Evolutionary conservation across 2,888 invertebrate genomes (phyloP), one percentile per base, ranked within the genome.

Genomic region (Acleris literana): DNA sequence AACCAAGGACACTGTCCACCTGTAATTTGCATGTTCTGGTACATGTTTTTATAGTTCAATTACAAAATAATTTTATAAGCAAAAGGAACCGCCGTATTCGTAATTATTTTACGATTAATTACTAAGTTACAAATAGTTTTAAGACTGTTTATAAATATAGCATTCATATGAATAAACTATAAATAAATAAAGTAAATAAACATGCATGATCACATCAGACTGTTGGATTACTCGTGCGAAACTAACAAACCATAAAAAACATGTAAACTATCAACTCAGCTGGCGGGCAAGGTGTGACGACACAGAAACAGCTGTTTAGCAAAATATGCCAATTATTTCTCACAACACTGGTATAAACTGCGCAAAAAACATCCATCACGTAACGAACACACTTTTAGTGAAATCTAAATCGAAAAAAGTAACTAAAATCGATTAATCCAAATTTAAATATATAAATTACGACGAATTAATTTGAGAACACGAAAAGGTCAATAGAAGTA

Each of bases 271-370:
- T 70, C 70, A 76, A 74, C 76, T 81, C 84, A 88, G 87, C 87
- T 88, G 88, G 83, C 83, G 68, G 68, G 71, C 74, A 71, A 82
- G 78, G 78, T 77, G 82, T 88, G 86, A 88, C 88, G 85, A 83
- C 79, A 74, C 80, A 46, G 51, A 66, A 86, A 87, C 90, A 90
- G 89, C 90, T 90, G 90, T 85, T 85, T 78, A 75, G 70, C 74
- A 76, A 85, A 90, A 89, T 89, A 87, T 88, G 80, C 87, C 64
- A 72, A 63, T 75, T 74, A 69, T 65, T 63, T 73, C 66, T 69
- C 69, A 70, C 67, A 71, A 69, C 66, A 64, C 69, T 22, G 60
- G 58, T 59, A 57, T 64, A 71, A 74, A 77, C 75, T 73, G 74
- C 73, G 72, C 72, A 74, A 69, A 71, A 66, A 57, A 58, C 44